A percentile compares a stretch with the other conserved stretches of the same genome.
These are phyloP conservation scores for Cryptocephalus primarius DNA, from an alignment of 2,888 invertebrate species.

Conservation along the genomic window DNA sequence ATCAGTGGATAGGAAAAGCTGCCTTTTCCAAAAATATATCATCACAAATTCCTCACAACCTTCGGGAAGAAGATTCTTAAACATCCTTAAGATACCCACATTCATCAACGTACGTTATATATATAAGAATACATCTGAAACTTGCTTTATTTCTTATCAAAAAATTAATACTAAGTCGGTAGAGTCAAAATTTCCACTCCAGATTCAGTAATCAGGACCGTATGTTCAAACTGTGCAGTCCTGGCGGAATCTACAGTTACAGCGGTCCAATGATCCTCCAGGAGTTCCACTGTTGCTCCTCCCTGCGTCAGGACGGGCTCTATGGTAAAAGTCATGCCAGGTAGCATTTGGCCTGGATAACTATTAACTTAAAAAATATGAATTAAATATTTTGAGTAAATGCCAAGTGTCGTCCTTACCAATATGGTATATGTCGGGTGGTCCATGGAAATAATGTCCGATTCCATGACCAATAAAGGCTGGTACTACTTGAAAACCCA, in stretches of 20 bases:
- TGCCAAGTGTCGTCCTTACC: slow-evolving; percentile 40
- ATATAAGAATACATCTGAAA: no score
- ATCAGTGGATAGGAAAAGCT: no score
- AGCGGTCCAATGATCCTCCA: slow-evolving; percentile 90
- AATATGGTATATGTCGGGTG: slow-evolving; percentile 80
- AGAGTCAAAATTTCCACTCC: slow-evolving; percentile 74
- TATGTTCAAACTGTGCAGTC: slow-evolving; percentile 87
- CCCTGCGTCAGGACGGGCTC: slow-evolving; percentile 83
- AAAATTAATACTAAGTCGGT: not conserved
- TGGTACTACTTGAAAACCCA: slow-evolving; percentile 60
- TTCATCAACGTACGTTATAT: no score
- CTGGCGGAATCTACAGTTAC: slow-evolving; percentile 70
- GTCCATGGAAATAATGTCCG: slow-evolving; percentile 83
- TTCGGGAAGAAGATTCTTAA: no score
- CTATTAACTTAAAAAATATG: slow-evolving; percentile 44
- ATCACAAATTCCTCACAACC: no score
- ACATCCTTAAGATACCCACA: no score
- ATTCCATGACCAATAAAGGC: slow-evolving; percentile 88
- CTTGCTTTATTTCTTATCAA: no score
- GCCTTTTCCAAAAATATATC: no score
- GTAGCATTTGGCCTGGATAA: slow-evolving; percentile 58
- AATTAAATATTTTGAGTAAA: slow-evolving; percentile 11
- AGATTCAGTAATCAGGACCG: slow-evolving; percentile 67
- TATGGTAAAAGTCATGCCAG: slow-evolving; percentile 93
- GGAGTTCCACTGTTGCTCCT: slow-evolving; percentile 49